A percentile compares a stretch with the other conserved stretches of the same genome.
Conservation (phyloP, 1,140 invertebrate species). For the Meloidogyne floridensis region DNA sequence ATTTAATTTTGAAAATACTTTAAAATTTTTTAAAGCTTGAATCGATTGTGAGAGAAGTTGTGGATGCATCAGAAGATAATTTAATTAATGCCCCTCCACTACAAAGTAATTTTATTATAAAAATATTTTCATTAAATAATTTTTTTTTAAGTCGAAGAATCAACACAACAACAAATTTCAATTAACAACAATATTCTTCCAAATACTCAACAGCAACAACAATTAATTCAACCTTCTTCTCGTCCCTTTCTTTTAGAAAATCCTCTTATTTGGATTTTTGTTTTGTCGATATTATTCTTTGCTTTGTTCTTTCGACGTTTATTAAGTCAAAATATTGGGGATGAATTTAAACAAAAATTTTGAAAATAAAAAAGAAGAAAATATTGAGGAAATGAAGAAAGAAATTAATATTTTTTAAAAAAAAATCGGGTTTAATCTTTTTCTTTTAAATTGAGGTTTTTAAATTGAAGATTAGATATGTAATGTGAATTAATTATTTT, state of each 20-base stretch:
- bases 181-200: neutral
- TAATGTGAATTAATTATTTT: too few species aligned
- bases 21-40: neutral
- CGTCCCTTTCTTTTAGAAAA: neutral
- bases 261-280: slow-evolving; percentile 2
- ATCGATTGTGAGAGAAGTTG: neutral
- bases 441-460: neutral
- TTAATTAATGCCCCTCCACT: neutral
- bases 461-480: too few species aligned
- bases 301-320: neutral
- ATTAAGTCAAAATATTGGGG: slow-evolving; percentile 5
- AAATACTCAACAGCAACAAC: neutral
- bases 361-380: neutral
- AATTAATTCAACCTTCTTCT: neutral
- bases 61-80: neutral
- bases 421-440: neutral
- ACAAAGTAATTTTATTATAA: too few species aligned
- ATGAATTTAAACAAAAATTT: neutral
- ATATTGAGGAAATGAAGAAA: too few species aligned
- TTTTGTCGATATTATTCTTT: neutral
- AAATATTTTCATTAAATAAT: too few species aligned
- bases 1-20: neutral
- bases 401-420: too few species aligned
- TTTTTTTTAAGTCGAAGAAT: neutral
- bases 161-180: neutral